These are phyloP conservation scores for Tetrao urogallus DNA, from an alignment of 2,113 vertebrate genomes.

Conservation along the genomic window DNA sequence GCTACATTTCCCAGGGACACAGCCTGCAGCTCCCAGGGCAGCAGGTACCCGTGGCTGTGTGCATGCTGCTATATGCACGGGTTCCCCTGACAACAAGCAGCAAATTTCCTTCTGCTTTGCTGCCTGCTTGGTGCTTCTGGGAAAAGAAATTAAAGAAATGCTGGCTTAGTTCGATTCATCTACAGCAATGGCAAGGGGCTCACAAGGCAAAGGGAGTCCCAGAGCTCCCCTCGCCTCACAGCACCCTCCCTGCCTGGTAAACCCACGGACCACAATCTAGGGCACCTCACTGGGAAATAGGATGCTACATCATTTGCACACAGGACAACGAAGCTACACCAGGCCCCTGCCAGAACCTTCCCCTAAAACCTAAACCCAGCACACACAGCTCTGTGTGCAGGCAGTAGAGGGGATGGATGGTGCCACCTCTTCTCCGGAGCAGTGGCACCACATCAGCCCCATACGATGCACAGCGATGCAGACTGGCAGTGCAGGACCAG, in stretches of 20 bases:
- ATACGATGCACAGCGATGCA: neutral
- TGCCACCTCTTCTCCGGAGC: fast-evolving
- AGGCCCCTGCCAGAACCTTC: neutral
- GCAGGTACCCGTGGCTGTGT: fast-evolving
- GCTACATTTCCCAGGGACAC: neutral
- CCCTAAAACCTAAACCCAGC: neutral
- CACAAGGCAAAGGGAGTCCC: neutral
- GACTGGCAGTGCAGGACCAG: neutral
- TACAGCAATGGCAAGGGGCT: neutral
- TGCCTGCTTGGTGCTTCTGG: neutral
- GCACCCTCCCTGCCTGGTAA: neutral
- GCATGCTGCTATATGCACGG: neutral
- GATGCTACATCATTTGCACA: neutral
- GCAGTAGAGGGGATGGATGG: neutral
- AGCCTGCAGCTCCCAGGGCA: neutral
- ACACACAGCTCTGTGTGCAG: neutral
- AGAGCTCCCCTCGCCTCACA: neutral
- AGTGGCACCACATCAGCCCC: neutral
- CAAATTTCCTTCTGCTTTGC: neutral
- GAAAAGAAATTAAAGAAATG: constrained; percentile 3
- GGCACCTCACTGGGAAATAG: neutral
- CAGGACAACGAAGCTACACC: neutral
- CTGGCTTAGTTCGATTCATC: neutral
- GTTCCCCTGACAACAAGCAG: constrained; percentile 40
- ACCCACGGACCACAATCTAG: neutral